Evolutionary conservation across 1,140 invertebrate species (phyloP), one percentile per base, ranked within the genome.

Genomic region (Oncopeltus fasciatus): DNA sequence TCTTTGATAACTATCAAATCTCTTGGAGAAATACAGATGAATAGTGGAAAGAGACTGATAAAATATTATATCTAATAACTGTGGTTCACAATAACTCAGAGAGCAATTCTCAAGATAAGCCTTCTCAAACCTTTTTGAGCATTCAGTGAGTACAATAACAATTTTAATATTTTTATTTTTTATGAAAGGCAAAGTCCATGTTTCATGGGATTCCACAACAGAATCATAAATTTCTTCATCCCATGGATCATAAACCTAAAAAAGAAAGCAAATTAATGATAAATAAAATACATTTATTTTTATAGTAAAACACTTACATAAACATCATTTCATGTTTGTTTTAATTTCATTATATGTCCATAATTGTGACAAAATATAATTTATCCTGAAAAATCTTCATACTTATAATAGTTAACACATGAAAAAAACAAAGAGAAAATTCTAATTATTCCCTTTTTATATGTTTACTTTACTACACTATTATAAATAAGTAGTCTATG

Each of bases 171-270:
- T 63, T 21, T 20, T 21, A 61, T 67, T 49, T 29, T 60, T 59
- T 11, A 68, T 57, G 31, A 64, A 43, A 20, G 31, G 26, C 29
- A 65, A 38, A 8, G 68, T 28, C 62, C 62, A 69, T 46, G 61
- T 62, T 57, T 43, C 20, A 14, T 64, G 59, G 4, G 58, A 59
- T 38, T 58, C 31, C 4, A 60, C 59, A 29, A 68, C 60, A 20
- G 63, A 59, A 57, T 66, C 61, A 46, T 62, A 65, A 16, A 60
- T 29, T 21, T 24, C 29, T 33, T 64, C 62, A 60, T 68, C 67
- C 60, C 59, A 67, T 47, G 65, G 43, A 64, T 69, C 68, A 65
- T 65, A 65, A 59, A 69, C 67, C 68, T 69, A 26, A 57, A 67
- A 64, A 47, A 46, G 20, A 51, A 64, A 20, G n/a, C n/a, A n/a